Percentiles rank a stretch among this genome's conserved stretches.
Conservation (phyloP, 2,888 invertebrate species). For the Athrips mouffetella region DNA sequence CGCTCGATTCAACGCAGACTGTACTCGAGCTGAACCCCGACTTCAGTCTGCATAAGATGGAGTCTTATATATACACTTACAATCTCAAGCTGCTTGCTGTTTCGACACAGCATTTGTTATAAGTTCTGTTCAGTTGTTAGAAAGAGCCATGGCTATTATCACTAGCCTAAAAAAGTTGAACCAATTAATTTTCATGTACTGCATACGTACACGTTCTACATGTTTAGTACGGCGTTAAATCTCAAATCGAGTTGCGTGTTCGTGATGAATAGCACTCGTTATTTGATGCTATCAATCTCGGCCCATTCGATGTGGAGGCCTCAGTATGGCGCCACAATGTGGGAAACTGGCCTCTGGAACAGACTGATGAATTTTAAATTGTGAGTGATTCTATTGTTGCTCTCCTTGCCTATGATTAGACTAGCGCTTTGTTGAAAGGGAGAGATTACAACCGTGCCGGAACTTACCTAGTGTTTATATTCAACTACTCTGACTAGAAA, state of each 20-base stretch:
- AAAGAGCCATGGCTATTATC: not conserved
- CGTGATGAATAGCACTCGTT: slow-evolving; percentile 39
- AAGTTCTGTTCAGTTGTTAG: not conserved
- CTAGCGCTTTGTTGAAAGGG: slow-evolving; percentile 3
- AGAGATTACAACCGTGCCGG: not conserved
- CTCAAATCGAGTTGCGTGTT: slow-evolving; percentile 24
- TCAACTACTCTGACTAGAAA: slow-evolving; percentile 3
- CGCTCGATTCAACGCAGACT: too few species aligned
- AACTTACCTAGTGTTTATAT: slow-evolving; percentile 4
- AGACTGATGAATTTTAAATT: slow-evolving; percentile 39
- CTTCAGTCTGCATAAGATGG: too few species aligned
- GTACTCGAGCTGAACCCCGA: too few species aligned
- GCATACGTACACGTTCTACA: slow-evolving; percentile 1
- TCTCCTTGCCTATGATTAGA: slow-evolving; percentile 2
- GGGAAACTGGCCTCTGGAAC: slow-evolving; percentile 38
- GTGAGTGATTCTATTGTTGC: slow-evolving; percentile 27
- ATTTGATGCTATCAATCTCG: slow-evolving; percentile 45
- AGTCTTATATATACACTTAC: too few species aligned
- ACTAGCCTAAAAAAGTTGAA: not conserved
- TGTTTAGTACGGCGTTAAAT: slow-evolving; percentile 19
- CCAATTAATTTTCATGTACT: not conserved
- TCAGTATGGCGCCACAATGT: slow-evolving; percentile 30
- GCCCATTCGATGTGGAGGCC: slow-evolving; percentile 32
- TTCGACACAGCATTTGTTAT: not conserved
- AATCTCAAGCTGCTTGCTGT: too few species aligned